Evolutionary conservation across 2,113 vertebrate genomes (phyloP), one percentile per base, ranked within the genome.

Genomic region (Theristicus caerulescens): DNA sequence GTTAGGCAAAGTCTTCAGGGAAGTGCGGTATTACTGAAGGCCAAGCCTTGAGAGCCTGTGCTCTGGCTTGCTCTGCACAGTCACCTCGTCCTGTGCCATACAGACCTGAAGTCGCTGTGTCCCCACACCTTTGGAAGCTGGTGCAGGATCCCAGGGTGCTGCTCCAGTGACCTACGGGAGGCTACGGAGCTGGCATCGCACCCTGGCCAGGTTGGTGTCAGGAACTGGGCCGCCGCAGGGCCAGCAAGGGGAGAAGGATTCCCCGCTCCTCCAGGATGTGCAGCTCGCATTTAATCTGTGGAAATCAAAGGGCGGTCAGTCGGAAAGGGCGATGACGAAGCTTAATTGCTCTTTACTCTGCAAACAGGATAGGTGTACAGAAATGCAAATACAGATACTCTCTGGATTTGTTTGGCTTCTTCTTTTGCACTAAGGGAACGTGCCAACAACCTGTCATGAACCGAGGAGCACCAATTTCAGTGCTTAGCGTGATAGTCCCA

Each of bases 71-170:
- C 59, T 64, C 46, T 44, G 44, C 6, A 1, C 1, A 2, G 17
- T 54, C 27, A 21, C 16, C 38, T 69, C 2, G 0, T 54, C 72
- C 32, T 24, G 26, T 49, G 69, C 46, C 32, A 32, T 21, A 7
- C 24, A n/a, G 26, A 7, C 32, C 27, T n/a, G 19, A n/a, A 57
- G 65, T 21, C 1, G 0, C 19, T 32, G 13, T 1, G 2, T 81
- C 42, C 47, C 26, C 22, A 20, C 51, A 20, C 36, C 18, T 64
- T 24, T 29, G 38, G 82, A 69, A 10, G 55, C 71, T 74, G 22
- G 66, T 34, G 44, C 61, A 54, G 44, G 38, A 44, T 57, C 13
- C 46, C 38, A n/a, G 65, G 47, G 29, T 16, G 9, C 47, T 42
- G 49, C n/a, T 70, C 22, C 8, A 2, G 46, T 49, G 59, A 54